Conservation (phyloP, 2,888 invertebrate species). For the Thalpophila matura region DNA sequence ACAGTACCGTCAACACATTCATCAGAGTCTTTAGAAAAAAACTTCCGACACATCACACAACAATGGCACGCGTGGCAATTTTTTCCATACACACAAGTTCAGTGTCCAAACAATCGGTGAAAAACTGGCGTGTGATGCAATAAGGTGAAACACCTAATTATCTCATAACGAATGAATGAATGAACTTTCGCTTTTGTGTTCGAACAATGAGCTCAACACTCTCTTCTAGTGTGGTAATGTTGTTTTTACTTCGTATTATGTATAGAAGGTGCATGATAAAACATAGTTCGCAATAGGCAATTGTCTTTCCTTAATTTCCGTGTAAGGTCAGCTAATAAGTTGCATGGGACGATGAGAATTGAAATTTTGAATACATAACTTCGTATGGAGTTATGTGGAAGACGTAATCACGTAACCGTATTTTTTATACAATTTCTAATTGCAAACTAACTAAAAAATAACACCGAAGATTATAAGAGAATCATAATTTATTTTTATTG, state of each 20-base stretch:
- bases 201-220: slow-evolving; percentile 84
- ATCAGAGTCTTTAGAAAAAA: slow-evolving; percentile 55
- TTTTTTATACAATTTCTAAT: too few relatives aligned
- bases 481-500: background rate
- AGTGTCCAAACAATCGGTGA: slow-evolving; percentile 83
- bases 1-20: slow-evolving; percentile 28
- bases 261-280: slow-evolving; percentile 64
- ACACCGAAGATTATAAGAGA: too few relatives aligned
- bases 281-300: slow-evolving; percentile 58
- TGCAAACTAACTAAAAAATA: too few relatives aligned
- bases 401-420: too few relatives aligned
- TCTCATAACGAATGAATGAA: slow-evolving; percentile 85
- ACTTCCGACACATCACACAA: slow-evolving; percentile 76
- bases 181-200: slow-evolving; percentile 90
- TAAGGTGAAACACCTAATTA: slow-evolving; percentile 89
- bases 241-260: slow-evolving; percentile 81
- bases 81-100: slow-evolving; percentile 73
- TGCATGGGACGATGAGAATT: slow-evolving; percentile 21
- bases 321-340: slow-evolving; percentile 40
- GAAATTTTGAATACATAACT: background rate
- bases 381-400: background rate
- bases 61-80: slow-evolving; percentile 63
- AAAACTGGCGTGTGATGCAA: slow-evolving; percentile 86
- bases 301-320: slow-evolving; percentile 63
- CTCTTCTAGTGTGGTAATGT: slow-evolving; percentile 82